Percentiles rank a stretch among this genome's conserved stretches.
These are phyloP conservation scores for Capreolus pygargus DNA, from an alignment of 2,113 vertebrate genomes.

Conservation along the genomic window DNA sequence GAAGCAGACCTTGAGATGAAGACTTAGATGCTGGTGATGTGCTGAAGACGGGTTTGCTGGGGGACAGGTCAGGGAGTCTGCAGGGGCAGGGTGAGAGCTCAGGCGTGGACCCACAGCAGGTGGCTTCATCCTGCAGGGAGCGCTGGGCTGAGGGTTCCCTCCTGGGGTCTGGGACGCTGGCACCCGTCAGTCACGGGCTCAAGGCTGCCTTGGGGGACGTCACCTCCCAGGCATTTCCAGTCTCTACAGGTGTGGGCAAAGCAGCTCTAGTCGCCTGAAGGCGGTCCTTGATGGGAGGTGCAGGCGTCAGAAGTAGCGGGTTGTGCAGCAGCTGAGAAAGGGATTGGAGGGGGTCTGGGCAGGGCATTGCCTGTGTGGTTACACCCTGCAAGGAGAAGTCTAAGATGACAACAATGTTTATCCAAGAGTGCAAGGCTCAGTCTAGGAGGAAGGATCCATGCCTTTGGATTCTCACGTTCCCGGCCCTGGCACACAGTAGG, in stretches of 20 bases:
- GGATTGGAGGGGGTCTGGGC: neutral
- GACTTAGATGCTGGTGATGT: neutral
- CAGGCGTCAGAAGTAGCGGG: neutral
- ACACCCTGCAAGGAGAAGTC: neutral
- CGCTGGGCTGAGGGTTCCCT: no score
- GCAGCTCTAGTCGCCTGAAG: neutral
- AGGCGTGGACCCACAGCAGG: rapidly evolving
- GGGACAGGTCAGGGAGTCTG: no score
- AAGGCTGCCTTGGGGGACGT: neutral
- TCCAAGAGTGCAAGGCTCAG: rapidly evolving
- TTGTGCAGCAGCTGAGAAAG: rapidly evolving
- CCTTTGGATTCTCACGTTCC: neutral
- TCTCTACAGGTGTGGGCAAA: neutral
- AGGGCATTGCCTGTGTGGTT: neutral
- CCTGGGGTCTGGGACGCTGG: rapidly evolving
- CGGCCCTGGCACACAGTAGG: neutral
- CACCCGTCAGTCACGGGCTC: neutral
- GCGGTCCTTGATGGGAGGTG: neutral
- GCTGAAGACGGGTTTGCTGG: rapidly evolving
- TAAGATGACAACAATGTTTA: rapidly evolving
- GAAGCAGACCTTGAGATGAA: neutral
- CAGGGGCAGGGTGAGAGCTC: neutral
- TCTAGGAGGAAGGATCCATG: neutral
- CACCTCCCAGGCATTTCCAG: neutral
- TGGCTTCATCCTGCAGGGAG: neutral